Evolutionary conservation across 2,888 invertebrate species (phyloP).

Genomic region (Thyatira batis): DNA sequence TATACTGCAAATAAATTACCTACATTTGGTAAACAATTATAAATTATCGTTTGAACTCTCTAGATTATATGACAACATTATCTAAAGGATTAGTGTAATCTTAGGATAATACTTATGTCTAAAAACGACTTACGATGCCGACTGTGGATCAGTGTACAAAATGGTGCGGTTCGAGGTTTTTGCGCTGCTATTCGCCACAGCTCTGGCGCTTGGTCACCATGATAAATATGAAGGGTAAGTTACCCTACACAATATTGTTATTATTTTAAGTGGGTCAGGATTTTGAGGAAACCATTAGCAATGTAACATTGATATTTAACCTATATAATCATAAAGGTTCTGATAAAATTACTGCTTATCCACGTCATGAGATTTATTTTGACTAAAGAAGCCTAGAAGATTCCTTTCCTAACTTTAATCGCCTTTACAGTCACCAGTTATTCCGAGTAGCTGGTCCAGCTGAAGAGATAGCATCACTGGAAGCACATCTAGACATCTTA

Average conservation of each 20-base stretch:
- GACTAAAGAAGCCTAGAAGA: too few species aligned
- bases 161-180: constrained; percentile 53
- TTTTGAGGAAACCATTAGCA: too few species aligned
- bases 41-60: constrained; percentile 11
- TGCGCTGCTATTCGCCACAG: constrained; percentile 43
- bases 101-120: constrained; percentile 6
- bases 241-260: background rate
- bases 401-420: too few species aligned
- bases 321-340: background rate
- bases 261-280: background rate
- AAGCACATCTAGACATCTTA: constrained; percentile 55
- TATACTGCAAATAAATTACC: background rate
- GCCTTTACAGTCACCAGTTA: constrained; percentile 56
- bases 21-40: background rate
- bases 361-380: too few species aligned
- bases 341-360: background rate
- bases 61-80: constrained; percentile 21
- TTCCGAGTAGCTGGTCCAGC: constrained; percentile 57
- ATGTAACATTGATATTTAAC: too few species aligned
- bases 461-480: constrained; percentile 47
- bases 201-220: constrained; percentile 53
- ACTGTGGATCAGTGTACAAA: constrained; percentile 24
- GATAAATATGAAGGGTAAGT: constrained; percentile 75
- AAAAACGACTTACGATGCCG: constrained; percentile 21
- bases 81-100: constrained; percentile 30